phyloP scores from a whole-genome alignment of 2,797 vertebrate species.

The Lacerta bilineata region DNA sequence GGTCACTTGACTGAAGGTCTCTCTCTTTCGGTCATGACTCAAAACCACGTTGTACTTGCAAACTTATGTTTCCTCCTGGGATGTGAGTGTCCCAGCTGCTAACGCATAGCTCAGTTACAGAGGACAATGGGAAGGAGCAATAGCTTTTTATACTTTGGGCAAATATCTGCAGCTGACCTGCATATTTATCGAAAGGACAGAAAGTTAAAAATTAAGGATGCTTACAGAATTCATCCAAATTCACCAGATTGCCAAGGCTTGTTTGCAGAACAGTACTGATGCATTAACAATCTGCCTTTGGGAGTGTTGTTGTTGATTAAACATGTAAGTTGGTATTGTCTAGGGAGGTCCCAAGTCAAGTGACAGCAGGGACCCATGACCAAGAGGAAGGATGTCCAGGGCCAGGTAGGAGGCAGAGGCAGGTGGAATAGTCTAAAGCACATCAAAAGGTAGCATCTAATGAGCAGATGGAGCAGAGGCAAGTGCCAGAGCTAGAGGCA shows the following conservation, averaged over 20 bases:
- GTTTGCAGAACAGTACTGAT: neutral
- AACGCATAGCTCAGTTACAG: neutral
- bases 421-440: neutral
- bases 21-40: slow-evolving; percentile 26
- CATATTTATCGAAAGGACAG: neutral
- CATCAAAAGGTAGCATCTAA: neutral
- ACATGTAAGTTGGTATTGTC: neutral
- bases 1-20: slow-evolving; percentile 66
- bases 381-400: neutral
- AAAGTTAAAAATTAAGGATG: neutral
- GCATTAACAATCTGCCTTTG: neutral
- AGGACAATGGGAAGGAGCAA: slow-evolving; percentile 6
- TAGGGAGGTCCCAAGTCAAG: neutral
- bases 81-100: neutral
- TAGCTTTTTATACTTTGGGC: neutral
- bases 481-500: neutral
- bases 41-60: slow-evolving; percentile 36
- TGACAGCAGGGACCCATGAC: neutral
- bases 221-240: neutral
- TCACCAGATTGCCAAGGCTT: neutral
- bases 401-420: neutral
- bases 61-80: slow-evolving; percentile 19
- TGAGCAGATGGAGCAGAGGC: neutral
- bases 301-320: neutral
- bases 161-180: slow-evolving; percentile 12